Base-by-base conservation (phyloP, 1,140 invertebrate genomes). In the Drosophila parabipectinata region DNA sequence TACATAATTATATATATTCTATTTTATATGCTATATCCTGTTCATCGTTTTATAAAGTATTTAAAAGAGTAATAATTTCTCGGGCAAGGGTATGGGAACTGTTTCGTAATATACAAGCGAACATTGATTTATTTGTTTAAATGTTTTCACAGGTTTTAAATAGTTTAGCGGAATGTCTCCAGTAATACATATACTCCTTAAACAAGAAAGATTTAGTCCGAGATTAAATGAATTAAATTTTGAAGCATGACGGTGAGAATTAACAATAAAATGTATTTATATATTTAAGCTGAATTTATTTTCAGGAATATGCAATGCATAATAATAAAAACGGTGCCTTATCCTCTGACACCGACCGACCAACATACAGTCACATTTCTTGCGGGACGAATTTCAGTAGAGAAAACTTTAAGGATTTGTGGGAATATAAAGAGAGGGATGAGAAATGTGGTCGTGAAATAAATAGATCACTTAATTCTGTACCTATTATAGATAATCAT, bases 261-360 rank as follows among this genome's bases (percentile, higher is more conserved):
- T 21, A 41, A 14, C n/a, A 21, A 21, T 15, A 6, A 28, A 56
- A 21, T 47, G 14, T 8, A 34, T 2, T 26, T 34, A 9, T 1
- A 8, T 15, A 21, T 44, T 72, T 55, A 10, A 47, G 24, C 1
- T 1, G 7, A 21, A 89, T 84, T 21, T 47, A 4, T 0, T 52
- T 53, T n/a, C 69, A 93, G 92, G 77, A 91, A 58, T 91, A 92
- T 75, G 92, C 91, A 58, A 91, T 84, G 53, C 92, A 92, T 37
- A 92, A 92, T 71, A 91, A 92, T 53, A 94, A 95, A 88, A 95
- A 95, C 76, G 97, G 98, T 92, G 97, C 97, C 73, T 93, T 98
- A 66, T 98, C 96, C 91, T 98, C 98, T 10, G 64, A 67, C 92
- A 98, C 98, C 92, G 98, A 97, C 92, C 94, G 97, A 92, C 97